These are phyloP conservation scores for Microcaecilia unicolor DNA, from an alignment of 2,797 vertebrate species.

Conservation along the genomic window DNA sequence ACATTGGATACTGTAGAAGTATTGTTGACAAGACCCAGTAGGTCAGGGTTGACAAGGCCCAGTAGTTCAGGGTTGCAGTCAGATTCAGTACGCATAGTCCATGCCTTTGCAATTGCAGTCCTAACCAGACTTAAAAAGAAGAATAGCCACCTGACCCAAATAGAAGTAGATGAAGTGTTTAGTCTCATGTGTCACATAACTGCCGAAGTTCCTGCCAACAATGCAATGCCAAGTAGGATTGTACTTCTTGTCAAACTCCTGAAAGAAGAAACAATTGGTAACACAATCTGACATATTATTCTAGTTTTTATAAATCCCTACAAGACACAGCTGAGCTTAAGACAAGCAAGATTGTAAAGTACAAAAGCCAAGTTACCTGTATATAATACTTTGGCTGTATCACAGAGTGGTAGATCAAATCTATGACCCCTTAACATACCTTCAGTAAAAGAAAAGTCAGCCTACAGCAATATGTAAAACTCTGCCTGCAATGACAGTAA, in stretches of 20 bases:
- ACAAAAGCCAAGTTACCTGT: too few species aligned
- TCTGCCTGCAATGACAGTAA: too few species aligned
- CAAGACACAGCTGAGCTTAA: too few species aligned
- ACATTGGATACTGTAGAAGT: constrained; percentile 47
- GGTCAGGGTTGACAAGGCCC: constrained; percentile 49
- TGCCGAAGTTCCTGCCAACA: constrained; percentile 92
- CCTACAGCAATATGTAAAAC: too few species aligned
- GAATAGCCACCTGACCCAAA: constrained; percentile 94
- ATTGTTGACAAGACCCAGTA: constrained; percentile 48
- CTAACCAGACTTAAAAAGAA: constrained; percentile 92
- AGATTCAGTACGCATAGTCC: constrained; percentile 43
- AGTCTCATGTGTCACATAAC: constrained; percentile 93
- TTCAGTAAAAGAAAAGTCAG: too few species aligned
- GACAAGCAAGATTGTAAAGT: too few species aligned
- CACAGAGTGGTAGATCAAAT: too few species aligned
- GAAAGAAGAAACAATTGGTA: constrained; percentile 8
- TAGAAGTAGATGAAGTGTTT: constrained; percentile 99
- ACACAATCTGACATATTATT: too few species aligned
- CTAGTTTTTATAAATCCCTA: too few species aligned
- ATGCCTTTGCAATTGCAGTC: constrained; percentile 26
- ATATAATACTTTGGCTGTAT: too few species aligned
- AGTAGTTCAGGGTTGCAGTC: constrained; percentile 57
- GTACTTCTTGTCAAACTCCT: constrained; percentile 98
- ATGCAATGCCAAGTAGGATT: constrained; percentile 97
- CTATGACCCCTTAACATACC: too few species aligned